Evolutionary conservation across 2,113 vertebrate species (phyloP).

Genomic region (Indri indri): DNA sequence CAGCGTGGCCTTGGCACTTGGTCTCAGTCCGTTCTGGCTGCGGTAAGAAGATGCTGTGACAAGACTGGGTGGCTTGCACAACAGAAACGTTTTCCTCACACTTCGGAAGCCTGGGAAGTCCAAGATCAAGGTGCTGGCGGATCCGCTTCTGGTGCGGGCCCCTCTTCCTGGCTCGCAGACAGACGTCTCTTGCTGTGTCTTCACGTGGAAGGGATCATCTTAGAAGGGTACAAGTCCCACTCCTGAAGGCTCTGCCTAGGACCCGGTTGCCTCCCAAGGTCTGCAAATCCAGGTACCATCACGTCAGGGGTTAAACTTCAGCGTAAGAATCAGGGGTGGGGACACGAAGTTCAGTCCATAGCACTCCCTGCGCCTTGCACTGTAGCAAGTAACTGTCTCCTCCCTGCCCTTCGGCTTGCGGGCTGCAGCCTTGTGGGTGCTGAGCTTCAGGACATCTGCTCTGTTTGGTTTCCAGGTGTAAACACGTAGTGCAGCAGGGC

Average conservation of each 20-base stretch:
- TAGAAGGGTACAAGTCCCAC: background rate
- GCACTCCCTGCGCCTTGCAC: background rate
- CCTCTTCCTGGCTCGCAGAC: background rate
- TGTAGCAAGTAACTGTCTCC: accelerated
- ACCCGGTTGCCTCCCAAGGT: too few species aligned
- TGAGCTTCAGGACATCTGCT: too few species aligned
- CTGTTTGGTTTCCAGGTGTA: too few species aligned
- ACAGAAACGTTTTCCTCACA: background rate
- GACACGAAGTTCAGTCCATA: too few species aligned
- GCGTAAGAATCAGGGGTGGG: background rate
- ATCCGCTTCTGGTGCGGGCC: background rate
- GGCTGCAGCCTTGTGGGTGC: background rate
- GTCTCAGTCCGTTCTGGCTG: background rate
- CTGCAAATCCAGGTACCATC: too few species aligned
- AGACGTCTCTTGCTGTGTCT: background rate
- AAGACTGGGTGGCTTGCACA: background rate
- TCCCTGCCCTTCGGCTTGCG: too few species aligned
- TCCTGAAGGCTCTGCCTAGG: too few species aligned
- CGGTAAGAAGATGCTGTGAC: background rate
- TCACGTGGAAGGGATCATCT: too few species aligned
- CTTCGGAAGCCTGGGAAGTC: background rate
- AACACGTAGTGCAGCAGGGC: background rate
- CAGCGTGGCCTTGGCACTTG: background rate
- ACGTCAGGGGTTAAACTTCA: background rate
- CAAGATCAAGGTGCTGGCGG: accelerated